Evolutionary conservation across 2,113 vertebrate genomes (phyloP).

Genomic region (Esox niger): DNA sequence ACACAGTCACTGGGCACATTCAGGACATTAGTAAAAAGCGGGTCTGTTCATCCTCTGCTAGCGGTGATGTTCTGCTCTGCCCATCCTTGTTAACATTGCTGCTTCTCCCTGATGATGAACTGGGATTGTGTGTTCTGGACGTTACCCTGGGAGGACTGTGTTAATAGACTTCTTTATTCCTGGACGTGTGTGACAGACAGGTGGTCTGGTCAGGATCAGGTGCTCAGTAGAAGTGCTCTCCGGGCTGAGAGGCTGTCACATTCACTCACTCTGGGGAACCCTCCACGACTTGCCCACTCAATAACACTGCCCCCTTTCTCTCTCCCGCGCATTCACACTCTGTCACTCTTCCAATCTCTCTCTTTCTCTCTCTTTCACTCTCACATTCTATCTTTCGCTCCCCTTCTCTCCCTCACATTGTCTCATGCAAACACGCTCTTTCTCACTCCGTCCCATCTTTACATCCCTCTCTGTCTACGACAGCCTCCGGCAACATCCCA

Average conservation of each 20-base stretch:
- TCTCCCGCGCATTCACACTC: slow-evolving; percentile 20
- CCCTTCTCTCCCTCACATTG: background rate
- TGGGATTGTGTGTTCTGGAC: slow-evolving; percentile 13
- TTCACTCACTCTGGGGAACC: slow-evolving; percentile 63
- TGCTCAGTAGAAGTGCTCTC: slow-evolving; percentile 64
- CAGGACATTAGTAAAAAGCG: slow-evolving; percentile 41
- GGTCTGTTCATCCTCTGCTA: slow-evolving; percentile 17
- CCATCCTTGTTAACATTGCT: background rate
- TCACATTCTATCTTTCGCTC: background rate
- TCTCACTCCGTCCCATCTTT: too few relatives aligned
- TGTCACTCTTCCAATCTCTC: background rate
- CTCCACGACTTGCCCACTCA: slow-evolving; percentile 37
- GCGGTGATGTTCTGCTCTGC: background rate
- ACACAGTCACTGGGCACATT: slow-evolving; percentile 34
- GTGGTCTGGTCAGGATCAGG: slow-evolving; percentile 63
- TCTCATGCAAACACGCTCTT: background rate
- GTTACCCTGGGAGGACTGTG: slow-evolving; percentile 42
- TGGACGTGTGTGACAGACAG: slow-evolving; percentile 63
- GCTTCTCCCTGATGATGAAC: slow-evolving; percentile 8
- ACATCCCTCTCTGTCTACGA: background rate
- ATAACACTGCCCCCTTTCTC: slow-evolving; percentile 33
- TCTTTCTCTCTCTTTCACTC: background rate
- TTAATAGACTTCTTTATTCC: slow-evolving; percentile 68
- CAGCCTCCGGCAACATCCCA: background rate
- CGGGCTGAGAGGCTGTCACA: slow-evolving; percentile 69